Percentiles rank a stretch among this genome's conserved stretches.
Conservation (phyloP, 2,888 invertebrate genomes). For the Blastobasis lacticolella region DNA sequence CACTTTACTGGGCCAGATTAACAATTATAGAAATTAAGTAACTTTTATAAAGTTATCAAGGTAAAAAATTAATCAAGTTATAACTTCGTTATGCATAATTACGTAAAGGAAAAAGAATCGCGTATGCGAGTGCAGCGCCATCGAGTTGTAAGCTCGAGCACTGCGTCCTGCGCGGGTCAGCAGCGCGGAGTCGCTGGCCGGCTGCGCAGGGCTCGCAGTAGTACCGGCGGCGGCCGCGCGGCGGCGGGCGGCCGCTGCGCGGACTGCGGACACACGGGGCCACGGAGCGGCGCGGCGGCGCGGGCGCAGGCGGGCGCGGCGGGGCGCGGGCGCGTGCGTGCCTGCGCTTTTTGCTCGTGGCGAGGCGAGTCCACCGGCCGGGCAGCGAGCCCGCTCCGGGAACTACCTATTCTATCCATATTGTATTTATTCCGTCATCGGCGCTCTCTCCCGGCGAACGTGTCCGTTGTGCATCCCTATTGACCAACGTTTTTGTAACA, state of each 20-base stretch:
- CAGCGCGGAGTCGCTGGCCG: neutral
- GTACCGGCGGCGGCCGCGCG: constrained; percentile 32
- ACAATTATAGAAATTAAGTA: too few relatives aligned
- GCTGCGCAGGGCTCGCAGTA: constrained; percentile 4
- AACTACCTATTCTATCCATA: constrained; percentile 40
- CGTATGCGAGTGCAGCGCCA: too few relatives aligned
- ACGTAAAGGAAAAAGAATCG: too few relatives aligned
- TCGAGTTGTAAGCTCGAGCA: too few relatives aligned
- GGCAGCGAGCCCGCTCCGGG: constrained; percentile 33
- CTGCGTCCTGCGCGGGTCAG: too few relatives aligned
- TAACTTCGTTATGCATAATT: too few relatives aligned
- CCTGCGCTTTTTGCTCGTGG: constrained; percentile 34
- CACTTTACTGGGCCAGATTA: too few relatives aligned
- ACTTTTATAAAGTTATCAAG: too few relatives aligned
- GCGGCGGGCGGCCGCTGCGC: constrained; percentile 33
- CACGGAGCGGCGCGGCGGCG: neutral
- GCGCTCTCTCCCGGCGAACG: constrained; percentile 54
- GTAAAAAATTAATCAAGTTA: too few relatives aligned
- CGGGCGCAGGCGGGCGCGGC: neutral
- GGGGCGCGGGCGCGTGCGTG: neutral
- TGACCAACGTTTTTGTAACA: constrained; percentile 29
- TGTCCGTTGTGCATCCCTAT: constrained; percentile 34
- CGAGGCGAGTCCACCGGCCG: constrained; percentile 31
- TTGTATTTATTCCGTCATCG: constrained; percentile 62
- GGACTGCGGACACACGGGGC: constrained; percentile 25